phyloP scores from a whole-genome alignment of 1,140 invertebrate species.

The Drosophila pectinifera region DNA sequence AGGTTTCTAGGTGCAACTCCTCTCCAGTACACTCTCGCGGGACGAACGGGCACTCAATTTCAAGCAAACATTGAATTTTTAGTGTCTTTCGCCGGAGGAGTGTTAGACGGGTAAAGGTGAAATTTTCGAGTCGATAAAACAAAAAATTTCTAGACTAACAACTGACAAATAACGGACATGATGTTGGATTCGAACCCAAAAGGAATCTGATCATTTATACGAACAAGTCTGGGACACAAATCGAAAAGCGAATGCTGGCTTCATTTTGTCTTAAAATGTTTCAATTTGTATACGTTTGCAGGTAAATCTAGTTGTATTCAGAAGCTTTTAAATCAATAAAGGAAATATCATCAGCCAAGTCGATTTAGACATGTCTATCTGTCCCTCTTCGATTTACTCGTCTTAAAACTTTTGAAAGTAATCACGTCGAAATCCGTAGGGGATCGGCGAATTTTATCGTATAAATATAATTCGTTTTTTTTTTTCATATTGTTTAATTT shows the following conservation, averaged over 20 bases:
- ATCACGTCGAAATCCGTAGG: too few relatives aligned
- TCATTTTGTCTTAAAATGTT: background rate
- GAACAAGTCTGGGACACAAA: constrained; percentile 11
- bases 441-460: too few relatives aligned
- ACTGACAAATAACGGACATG: constrained; percentile 76
- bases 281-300: background rate
- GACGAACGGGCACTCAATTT: constrained; percentile 45
- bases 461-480: too few relatives aligned
- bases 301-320: background rate
- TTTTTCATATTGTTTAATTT: too few relatives aligned
- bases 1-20: constrained; percentile 21
- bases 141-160: constrained; percentile 70
- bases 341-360: background rate
- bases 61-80: constrained; percentile 77
- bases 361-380: background rate
- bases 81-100: constrained; percentile 63
- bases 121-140: constrained; percentile 65
- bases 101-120: constrained; percentile 39
- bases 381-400: too few relatives aligned
- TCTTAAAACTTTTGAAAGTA: too few relatives aligned
- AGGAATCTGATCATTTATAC: constrained; percentile 32
- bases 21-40: constrained; percentile 59
- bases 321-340: background rate
- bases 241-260: constrained; percentile 12
- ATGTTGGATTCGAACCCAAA: constrained; percentile 60